Percentiles rank a stretch among this genome's conserved stretches.
These are phyloP conservation scores for Arvicanthis niloticus DNA, from an alignment of 2,113 vertebrate species.

Conservation along the genomic window DNA sequence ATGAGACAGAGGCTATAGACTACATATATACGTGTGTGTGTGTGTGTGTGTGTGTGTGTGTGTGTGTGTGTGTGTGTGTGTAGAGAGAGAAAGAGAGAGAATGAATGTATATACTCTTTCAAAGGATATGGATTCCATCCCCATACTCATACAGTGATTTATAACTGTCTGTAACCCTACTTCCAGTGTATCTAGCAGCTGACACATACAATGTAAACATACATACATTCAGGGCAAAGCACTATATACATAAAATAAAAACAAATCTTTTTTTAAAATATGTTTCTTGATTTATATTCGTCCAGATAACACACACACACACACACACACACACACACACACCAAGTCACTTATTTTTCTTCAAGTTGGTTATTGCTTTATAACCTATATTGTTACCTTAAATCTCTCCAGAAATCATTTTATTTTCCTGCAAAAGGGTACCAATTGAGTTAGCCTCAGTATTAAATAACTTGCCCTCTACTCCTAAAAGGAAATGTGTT, in stretches of 20 bases:
- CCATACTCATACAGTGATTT: neutral
- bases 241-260: neutral
- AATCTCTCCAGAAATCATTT: slow-evolving; percentile 39
- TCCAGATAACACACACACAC: neutral
- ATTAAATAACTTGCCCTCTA: slow-evolving; percentile 8
- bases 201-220: neutral
- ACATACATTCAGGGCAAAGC: neutral
- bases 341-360: neutral
- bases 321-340: neutral
- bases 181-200: neutral
- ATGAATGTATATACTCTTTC: neutral
- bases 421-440: slow-evolving; percentile 45
- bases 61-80: too few species aligned
- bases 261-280: neutral
- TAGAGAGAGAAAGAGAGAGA: too few species aligned
- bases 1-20: too few species aligned
- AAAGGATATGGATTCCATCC: neutral
- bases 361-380: neutral
- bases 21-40: too few species aligned
- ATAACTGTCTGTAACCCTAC: neutral
- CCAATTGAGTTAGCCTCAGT: neutral
- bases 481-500: neutral
- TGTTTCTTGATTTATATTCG: neutral
- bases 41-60: too few species aligned
- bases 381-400: neutral